phyloP scores from a whole-genome alignment of 2,888 invertebrate species.

The Drosophila quinaria region DNA sequence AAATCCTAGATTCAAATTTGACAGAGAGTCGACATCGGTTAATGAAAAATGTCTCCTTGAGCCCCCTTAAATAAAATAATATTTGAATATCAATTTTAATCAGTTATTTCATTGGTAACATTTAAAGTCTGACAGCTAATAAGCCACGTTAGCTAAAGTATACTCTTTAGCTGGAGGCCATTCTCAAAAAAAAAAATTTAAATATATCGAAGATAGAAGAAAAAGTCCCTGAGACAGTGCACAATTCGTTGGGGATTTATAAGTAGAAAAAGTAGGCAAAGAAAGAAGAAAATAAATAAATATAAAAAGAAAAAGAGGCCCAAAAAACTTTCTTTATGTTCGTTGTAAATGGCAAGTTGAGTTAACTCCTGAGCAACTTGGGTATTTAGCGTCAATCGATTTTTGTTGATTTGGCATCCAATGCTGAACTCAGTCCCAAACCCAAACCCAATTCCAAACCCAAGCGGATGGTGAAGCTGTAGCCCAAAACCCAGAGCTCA shows the following conservation, averaged over 20 bases:
- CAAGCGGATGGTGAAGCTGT: neutral
- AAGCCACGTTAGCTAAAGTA: conserved; percentile 1
- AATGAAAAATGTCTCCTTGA: too few relatives aligned
- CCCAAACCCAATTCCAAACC: conserved; percentile 9
- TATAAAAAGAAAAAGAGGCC: conserved; percentile 22
- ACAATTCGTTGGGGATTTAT: conserved; percentile 74
- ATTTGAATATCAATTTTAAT: neutral
- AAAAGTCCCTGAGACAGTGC: conserved; percentile 35
- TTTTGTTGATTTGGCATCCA: conserved; percentile 72
- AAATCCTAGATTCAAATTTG: too few relatives aligned
- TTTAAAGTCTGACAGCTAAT: conserved; percentile 9
- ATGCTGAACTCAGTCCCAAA: conserved; percentile 12
- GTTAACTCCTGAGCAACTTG: conserved; percentile 74
- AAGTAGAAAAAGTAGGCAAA: conserved; percentile 26
- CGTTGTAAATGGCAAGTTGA: conserved; percentile 52
- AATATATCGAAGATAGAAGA: conserved; percentile 62
- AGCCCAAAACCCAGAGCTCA: conserved; percentile 10
- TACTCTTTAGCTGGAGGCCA: conserved; percentile 15
- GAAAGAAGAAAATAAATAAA: conserved; percentile 24
- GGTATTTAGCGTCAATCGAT: conserved; percentile 78
- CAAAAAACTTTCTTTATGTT: conserved; percentile 41
- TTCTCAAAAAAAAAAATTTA: conserved; percentile 54
- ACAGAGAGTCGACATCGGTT: too few relatives aligned
- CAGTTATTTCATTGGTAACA: neutral
- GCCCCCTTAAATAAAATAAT: neutral